Conservation (phyloP, 2,797 vertebrate genomes). For the Rousettus madagascariensis region DNA sequence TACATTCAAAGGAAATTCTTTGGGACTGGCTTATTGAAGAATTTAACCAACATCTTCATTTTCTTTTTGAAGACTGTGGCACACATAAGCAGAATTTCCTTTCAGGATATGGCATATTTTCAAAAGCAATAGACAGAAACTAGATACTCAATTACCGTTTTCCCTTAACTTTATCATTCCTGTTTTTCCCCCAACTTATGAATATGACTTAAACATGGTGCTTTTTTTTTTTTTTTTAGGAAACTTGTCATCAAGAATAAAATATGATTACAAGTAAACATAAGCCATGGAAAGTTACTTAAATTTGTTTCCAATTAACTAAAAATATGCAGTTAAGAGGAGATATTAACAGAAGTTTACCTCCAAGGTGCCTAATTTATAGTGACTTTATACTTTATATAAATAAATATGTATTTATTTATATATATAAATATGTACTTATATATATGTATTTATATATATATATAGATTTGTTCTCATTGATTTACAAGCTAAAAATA, state of each 20-base stretch:
- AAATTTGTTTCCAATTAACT: slow-evolving; percentile 62
- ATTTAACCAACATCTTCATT: slow-evolving; percentile 70
- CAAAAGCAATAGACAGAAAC: slow-evolving; percentile 59
- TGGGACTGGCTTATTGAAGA: slow-evolving; percentile 53
- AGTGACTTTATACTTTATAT: background rate
- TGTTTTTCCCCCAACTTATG: background rate
- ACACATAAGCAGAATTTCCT: slow-evolving; percentile 38
- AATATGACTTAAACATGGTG: background rate
- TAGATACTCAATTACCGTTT: slow-evolving; percentile 34
- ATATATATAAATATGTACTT: too few species aligned
- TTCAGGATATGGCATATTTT: slow-evolving; percentile 59
- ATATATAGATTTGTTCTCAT: background rate
- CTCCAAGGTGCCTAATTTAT: background rate
- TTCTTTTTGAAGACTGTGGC: slow-evolving; percentile 29
- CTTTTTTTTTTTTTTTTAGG: background rate
- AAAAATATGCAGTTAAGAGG: slow-evolving; percentile 54
- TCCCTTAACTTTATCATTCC: slow-evolving; percentile 19
- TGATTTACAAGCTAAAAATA: background rate
- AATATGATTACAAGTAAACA: slow-evolving; percentile 33
- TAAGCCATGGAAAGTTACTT: slow-evolving; percentile 53
- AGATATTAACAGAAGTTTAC: slow-evolving; percentile 15
- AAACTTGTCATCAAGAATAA: slow-evolving; percentile 57
- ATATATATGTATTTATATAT: too few species aligned
- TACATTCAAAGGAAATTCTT: slow-evolving; percentile 71
- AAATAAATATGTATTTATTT: too few species aligned